Base-by-base conservation (phyloP, 1,140 invertebrate species). In the Babylonia areolata region DNA sequence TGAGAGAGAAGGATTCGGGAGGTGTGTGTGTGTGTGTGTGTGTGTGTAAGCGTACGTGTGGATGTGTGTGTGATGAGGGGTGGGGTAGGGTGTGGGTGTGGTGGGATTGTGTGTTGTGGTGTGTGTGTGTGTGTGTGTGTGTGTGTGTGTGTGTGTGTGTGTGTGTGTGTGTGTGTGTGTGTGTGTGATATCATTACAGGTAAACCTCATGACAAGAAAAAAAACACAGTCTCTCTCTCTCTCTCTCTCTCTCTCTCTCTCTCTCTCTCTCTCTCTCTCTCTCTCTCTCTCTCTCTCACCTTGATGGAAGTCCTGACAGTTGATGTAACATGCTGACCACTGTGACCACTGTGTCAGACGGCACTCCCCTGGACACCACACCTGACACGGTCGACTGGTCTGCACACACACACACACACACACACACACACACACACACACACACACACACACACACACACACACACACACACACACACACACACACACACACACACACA, bases 331-430 rank as follows among this genome's bases (percentile, higher is more conserved):
- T 31, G 91, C 88, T 69, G 90, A 94, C 94, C 94, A 94, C 3
- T 88, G 54, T 0, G 92, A 91, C 94, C 94, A 94, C 69, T 92
- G 91, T 0, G 92, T 92, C 58, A 94, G 81, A 23, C 91, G 88
- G 87, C 94, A 94, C 46, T 94, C 93, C 6, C 94, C 94, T 54
- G 94, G 93, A 87, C 94, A 94, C 0, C 93, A 92, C 2, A 94
- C 89, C 40, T 91, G 90, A 80, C 94, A 94, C 1, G 89, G 75
- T 40, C 90, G 90, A 85, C 91, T 88, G 31, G 89, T 90, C 90
- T 92, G 83, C 58, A 23, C 58, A 11, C 58, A 11, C 58, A 64
- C 28, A 11, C 58, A 64, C 28, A 64, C 58, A 64, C 58, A 28
- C 58, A 64, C 58, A 28, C 58, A 28, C 58, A 28, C 58, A 28